phyloP scores from a whole-genome alignment of 1,140 invertebrate genomes.

The Tetramorium alpestre region DNA sequence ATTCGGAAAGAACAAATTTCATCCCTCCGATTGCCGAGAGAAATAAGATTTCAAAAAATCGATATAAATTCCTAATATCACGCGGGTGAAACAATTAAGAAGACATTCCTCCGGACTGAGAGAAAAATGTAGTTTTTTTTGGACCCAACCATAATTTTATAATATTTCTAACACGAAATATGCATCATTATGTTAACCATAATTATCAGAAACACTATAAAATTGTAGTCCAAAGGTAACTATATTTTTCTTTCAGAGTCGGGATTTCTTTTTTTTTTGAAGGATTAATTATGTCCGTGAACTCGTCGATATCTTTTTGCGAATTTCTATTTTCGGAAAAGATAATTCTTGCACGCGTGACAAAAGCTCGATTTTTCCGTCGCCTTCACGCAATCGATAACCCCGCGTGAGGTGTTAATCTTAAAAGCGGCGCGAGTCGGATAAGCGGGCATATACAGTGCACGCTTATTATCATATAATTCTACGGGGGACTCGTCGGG shows the following conservation, averaged over 20 bases:
- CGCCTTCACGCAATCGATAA: conserved; percentile 1
- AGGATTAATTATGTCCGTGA: not conserved
- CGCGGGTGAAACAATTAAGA: not conserved
- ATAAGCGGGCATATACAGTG: conserved; percentile 36
- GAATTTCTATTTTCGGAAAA: not conserved
- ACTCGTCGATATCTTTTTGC: not conserved
- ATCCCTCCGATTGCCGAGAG: not conserved
- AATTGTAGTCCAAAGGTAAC: too few species aligned
- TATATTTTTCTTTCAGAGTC: too few species aligned
- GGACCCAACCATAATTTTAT: too few species aligned
- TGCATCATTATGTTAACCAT: too few species aligned
- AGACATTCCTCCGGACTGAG: not conserved
- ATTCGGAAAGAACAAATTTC: not conserved
- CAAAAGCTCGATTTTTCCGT: not conserved
- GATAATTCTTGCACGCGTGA: not conserved
- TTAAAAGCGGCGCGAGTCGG: conserved; percentile 21
- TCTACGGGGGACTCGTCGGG: conserved; percentile 4
- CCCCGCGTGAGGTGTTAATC: not conserved
- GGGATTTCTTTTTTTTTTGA: not conserved
- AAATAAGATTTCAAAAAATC: not conserved
- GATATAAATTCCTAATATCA: not conserved
- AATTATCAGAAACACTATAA: too few species aligned
- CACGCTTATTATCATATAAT: conserved; percentile 56
- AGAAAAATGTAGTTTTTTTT: too few species aligned
- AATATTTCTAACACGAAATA: too few species aligned